Conservation (phyloP, 2,888 invertebrate genomes). For the Drosophila falleni region DNA sequence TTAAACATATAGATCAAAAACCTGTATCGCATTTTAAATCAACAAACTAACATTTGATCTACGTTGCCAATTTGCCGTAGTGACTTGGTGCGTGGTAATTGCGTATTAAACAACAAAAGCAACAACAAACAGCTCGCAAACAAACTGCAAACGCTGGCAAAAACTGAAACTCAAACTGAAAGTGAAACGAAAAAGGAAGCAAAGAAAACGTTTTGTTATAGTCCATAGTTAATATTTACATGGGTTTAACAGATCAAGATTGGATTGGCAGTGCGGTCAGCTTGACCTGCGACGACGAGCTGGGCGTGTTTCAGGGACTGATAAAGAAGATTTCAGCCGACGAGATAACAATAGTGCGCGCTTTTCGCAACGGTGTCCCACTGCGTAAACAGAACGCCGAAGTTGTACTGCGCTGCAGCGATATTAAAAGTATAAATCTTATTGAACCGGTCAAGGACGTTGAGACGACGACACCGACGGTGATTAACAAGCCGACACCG, state of each 20-base stretch:
- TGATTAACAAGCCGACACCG: slow-evolving; percentile 85
- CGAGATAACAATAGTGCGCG: slow-evolving; percentile 91
- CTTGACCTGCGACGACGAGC: slow-evolving; percentile 91
- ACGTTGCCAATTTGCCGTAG: slow-evolving; percentile 19
- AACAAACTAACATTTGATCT: slow-evolving; percentile 4
- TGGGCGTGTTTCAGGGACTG: slow-evolving; percentile 92
- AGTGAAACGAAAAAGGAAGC: slow-evolving; percentile 21
- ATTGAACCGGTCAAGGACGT: slow-evolving; percentile 88
- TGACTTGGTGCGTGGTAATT: slow-evolving; percentile 66
- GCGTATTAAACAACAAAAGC: slow-evolving; percentile 76
- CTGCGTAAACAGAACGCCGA: slow-evolving; percentile 87
- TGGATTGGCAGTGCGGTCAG: slow-evolving; percentile 92
- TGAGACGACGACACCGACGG: slow-evolving; percentile 78
- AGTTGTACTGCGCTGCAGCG: slow-evolving; percentile 86
- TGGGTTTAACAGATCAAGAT: slow-evolving; percentile 77
- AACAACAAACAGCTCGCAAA: slow-evolving; percentile 30
- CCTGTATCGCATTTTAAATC: slow-evolving; percentile 14
- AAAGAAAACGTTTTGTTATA: slow-evolving; percentile 24
- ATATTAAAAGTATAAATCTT: slow-evolving; percentile 91
- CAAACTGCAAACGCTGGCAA: slow-evolving; percentile 64
- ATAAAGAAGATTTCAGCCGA: slow-evolving; percentile 91
- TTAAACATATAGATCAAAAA: slow-evolving; percentile 17
- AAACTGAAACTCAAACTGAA: slow-evolving; percentile 36
- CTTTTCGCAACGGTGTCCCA: slow-evolving; percentile 92
- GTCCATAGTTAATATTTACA: slow-evolving; percentile 47